Conservation (phyloP, 2,113 vertebrate species). For the Prietella phreatophila region DNA sequence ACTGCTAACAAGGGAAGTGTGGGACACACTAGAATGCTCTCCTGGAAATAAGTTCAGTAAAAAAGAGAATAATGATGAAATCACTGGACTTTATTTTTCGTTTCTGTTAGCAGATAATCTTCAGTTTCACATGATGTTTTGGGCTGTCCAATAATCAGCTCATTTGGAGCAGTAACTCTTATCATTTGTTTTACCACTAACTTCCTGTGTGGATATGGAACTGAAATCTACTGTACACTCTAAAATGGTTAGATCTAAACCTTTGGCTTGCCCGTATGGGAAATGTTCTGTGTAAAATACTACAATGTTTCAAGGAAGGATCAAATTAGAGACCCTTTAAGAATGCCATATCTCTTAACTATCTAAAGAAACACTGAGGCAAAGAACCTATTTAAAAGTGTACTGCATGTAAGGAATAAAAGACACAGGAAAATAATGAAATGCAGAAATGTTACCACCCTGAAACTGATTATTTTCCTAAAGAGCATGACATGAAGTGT, state of each 20-base stretch:
- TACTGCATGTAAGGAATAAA: background rate
- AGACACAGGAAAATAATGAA: background rate
- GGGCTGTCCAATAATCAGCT: background rate
- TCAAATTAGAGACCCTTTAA: background rate
- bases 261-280: background rate
- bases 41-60: slow-evolving; percentile 25
- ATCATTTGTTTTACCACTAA: background rate
- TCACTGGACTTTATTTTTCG: background rate
- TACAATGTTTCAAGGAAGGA: background rate
- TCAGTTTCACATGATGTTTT: background rate
- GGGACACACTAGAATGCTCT: slow-evolving; percentile 26
- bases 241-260: background rate
- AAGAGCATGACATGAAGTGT: background rate
- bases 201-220: background rate
- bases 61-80: slow-evolving; percentile 21
- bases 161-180: background rate
- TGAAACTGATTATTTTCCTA: background rate
- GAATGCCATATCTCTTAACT: background rate
- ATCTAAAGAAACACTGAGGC: background rate
- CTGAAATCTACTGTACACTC: background rate
- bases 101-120: background rate
- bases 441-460: background rate
- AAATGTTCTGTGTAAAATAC: background rate
- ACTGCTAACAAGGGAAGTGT: slow-evolving; percentile 32
- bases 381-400: background rate